Percentiles rank a stretch among this genome's conserved stretches.
phyloP scores from a whole-genome alignment of 2,888 invertebrate genomes.

The Diadegma fenestrale region DNA sequence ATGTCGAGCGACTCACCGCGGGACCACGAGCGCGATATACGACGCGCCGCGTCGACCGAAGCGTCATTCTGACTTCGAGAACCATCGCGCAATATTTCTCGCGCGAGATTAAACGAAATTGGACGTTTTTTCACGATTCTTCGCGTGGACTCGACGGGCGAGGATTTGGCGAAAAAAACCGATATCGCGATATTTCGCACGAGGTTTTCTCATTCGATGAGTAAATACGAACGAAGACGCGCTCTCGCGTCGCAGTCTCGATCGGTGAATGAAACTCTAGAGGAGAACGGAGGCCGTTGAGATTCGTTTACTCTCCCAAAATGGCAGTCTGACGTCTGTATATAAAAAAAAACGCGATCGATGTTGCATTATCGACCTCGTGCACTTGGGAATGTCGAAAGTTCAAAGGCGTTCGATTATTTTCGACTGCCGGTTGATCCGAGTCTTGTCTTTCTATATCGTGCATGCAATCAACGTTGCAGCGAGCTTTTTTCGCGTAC shows the following conservation, averaged over 20 bases:
- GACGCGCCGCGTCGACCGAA: slow-evolving; percentile 53
- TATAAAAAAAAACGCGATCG: not conserved
- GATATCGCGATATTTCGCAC: not conserved
- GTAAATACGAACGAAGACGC: not conserved
- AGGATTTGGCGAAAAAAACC: not conserved
- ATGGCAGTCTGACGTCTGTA: slow-evolving; percentile 33
- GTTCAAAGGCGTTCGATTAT: slow-evolving; percentile 67
- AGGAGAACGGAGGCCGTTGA: not conserved
- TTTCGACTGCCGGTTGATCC: slow-evolving; percentile 47
- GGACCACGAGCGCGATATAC: slow-evolving; percentile 44
- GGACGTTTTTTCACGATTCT: not conserved
- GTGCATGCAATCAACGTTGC: slow-evolving; percentile 24
- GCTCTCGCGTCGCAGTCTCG: slow-evolving; percentile 20
- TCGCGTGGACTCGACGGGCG: not conserved
- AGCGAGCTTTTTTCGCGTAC: slow-evolving; percentile 2
- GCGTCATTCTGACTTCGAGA: slow-evolving; percentile 54
- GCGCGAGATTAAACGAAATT: not conserved
- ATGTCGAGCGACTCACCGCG: slow-evolving; percentile 52
- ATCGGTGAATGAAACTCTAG: slow-evolving; percentile 36
- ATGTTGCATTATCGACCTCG: slow-evolving; percentile 65
- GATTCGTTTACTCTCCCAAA: slow-evolving; percentile 37
- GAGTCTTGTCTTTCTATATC: not conserved
- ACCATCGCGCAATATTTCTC: slow-evolving; percentile 42
- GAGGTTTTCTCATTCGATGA: not conserved
- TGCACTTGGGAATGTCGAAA: slow-evolving; percentile 55